These are phyloP conservation scores for Enoplosus armatus DNA, from an alignment of 2,797 vertebrate species.

Conservation along the genomic window DNA sequence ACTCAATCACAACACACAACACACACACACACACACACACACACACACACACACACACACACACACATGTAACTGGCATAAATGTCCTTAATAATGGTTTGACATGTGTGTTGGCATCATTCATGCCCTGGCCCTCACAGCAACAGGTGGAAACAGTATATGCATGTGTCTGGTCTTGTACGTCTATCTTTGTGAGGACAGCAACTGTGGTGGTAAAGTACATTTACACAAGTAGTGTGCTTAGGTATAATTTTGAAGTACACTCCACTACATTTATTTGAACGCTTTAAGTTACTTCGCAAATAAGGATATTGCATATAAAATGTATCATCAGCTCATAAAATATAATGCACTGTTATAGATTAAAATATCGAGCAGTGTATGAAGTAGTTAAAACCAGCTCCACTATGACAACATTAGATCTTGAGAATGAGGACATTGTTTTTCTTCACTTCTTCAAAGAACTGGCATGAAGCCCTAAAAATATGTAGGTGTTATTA, in stretches of 20 bases:
- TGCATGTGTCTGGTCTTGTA: neutral
- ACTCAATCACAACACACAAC: neutral
- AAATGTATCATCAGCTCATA: neutral
- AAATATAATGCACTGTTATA: neutral
- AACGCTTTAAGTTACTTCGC: neutral
- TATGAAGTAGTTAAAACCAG: neutral
- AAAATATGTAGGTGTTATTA: too few relatives aligned
- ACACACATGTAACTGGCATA: neutral
- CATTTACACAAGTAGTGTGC: neutral
- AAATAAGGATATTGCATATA: neutral
- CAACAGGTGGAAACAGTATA: constrained; percentile 6
- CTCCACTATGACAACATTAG: neutral
- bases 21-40: neutral
- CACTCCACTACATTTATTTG: neutral
- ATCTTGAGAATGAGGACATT: too few relatives aligned
- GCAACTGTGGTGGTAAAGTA: neutral
- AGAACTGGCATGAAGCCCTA: too few relatives aligned
- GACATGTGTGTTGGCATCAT: neutral
- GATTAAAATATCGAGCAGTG: neutral
- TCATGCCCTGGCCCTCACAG: neutral
- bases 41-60: neutral
- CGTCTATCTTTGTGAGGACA: neutral
- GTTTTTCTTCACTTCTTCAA: too few relatives aligned
- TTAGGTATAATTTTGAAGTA: neutral
- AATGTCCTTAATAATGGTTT: neutral